Conservation (phyloP, 2,113 vertebrate species). For the Nettapus auritus region DNA sequence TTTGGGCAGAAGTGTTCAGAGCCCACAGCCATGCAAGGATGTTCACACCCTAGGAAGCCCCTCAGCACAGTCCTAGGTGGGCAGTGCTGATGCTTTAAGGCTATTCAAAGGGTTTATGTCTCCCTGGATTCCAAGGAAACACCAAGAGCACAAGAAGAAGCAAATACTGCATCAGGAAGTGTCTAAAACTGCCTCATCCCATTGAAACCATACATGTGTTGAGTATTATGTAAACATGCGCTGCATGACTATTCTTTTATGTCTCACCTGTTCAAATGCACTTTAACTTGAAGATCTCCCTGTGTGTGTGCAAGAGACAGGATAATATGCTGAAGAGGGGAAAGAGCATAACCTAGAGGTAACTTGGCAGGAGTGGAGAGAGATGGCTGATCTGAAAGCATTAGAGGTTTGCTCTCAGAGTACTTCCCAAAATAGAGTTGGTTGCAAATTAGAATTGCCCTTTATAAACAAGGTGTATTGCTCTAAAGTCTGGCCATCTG, state of each 20-base stretch:
- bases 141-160: background rate
- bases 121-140: background rate
- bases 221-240: background rate
- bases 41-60: background rate
- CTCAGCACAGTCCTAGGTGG: background rate
- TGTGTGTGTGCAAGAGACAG: background rate
- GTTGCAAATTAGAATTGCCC: slow-evolving; percentile 64
- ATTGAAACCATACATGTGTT: background rate
- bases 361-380: slow-evolving; percentile 10
- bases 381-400: slow-evolving; percentile 56
- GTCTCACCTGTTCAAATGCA: background rate
- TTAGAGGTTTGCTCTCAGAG: slow-evolving; percentile 34
- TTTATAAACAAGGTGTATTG: slow-evolving; percentile 53
- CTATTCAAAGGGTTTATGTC: background rate
- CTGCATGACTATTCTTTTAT: background rate
- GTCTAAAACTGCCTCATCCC: background rate
- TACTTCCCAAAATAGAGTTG: slow-evolving; percentile 44
- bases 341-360: slow-evolving; percentile 59
- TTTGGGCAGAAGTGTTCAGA: background rate
- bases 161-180: background rate
- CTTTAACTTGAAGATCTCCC: background rate
- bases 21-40: background rate
- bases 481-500: slow-evolving; percentile 41
- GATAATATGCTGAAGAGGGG: slow-evolving; percentile 3
- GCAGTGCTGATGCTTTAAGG: background rate